Evolutionary conservation across 37 sponge, comb jelly and placozoan species (phyloP).

Genomic region (Aplysina aerophoba): DNA sequence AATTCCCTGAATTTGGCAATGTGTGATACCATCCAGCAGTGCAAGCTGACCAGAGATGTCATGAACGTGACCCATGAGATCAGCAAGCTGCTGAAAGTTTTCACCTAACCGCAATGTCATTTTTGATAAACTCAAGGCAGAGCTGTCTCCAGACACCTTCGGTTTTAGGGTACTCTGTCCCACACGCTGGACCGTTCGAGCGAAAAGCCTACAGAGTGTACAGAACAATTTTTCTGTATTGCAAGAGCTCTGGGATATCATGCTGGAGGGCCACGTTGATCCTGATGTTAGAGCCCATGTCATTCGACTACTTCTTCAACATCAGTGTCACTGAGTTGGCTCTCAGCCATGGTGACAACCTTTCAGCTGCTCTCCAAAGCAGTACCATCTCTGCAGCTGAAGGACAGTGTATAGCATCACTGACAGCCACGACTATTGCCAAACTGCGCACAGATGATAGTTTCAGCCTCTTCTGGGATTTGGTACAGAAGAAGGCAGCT

Average conservation of each 20-base stretch:
- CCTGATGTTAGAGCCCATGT: neutral
- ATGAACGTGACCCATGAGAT: constrained; percentile 25
- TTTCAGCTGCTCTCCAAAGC: constrained; percentile 8
- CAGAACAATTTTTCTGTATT: constrained; percentile 9
- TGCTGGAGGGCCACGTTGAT: constrained; percentile 14
- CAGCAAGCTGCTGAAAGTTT: constrained; percentile 26
- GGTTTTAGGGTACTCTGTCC: constrained; percentile 37
- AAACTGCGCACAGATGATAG: neutral
- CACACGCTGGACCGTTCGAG: constrained; percentile 38
- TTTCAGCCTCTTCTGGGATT: constrained; percentile 32
- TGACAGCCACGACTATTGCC: neutral
- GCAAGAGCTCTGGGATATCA: neutral
- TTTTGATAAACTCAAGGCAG: neutral
- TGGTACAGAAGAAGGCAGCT: neutral
- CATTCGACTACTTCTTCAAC: constrained; percentile 30
- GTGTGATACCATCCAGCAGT: constrained; percentile 15
- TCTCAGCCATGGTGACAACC: constrained; percentile 17
- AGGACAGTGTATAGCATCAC: constrained; percentile 10
- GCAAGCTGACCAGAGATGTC: constrained; percentile 8
- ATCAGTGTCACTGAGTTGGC: constrained; percentile 5
- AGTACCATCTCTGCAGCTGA: constrained; percentile 26
- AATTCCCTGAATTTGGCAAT: constrained; percentile 33
- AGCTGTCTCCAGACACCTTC: constrained; percentile 13
- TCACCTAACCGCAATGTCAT: constrained; percentile 14
- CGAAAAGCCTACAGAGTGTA: constrained; percentile 28